phyloP scores from a whole-genome alignment of 2,888 invertebrate species.

The Andrena bicolor region DNA sequence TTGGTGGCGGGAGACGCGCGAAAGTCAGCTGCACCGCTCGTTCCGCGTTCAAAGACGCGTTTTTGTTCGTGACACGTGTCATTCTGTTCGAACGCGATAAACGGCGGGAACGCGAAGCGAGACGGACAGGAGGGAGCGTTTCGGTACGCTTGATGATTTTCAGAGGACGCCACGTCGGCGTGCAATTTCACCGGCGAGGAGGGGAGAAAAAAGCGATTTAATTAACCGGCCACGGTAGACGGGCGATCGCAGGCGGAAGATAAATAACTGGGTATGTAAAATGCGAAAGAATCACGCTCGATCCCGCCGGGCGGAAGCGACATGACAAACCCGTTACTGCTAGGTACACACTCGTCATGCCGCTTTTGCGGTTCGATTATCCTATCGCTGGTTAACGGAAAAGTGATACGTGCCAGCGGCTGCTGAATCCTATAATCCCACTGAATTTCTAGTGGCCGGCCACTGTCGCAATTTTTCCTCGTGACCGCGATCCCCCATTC shows the following conservation, averaged over 20 bases:
- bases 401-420: constrained; percentile 53
- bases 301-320: constrained; percentile 60
- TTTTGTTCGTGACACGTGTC: constrained; percentile 61
- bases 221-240: constrained; percentile 66
- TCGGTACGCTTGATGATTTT: constrained; percentile 63
- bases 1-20: too few relatives aligned
- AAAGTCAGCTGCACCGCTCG: background rate
- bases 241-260: constrained; percentile 53
- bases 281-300: constrained; percentile 59
- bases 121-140: constrained; percentile 17
- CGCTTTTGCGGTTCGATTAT: constrained; percentile 65
- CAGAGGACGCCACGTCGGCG: constrained; percentile 22
- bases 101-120: constrained; percentile 16
- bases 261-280: constrained; percentile 53
- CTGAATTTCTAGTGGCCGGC: constrained; percentile 35
- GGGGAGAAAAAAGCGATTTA: constrained; percentile 59
- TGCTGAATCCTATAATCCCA: constrained; percentile 56
- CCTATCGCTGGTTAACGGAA: constrained; percentile 64
- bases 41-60: constrained; percentile 28
- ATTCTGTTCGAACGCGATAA: constrained; percentile 50
- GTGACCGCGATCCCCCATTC: constrained; percentile 12
- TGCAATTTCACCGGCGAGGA: constrained; percentile 17
- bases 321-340: constrained; percentile 69
- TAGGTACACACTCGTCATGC: constrained; percentile 68
- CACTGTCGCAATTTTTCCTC: constrained; percentile 40